A percentile compares a stretch with the other conserved stretches of the same genome.
phyloP scores from a whole-genome alignment of 2,797 vertebrate genomes.

The Chelon auratus region DNA sequence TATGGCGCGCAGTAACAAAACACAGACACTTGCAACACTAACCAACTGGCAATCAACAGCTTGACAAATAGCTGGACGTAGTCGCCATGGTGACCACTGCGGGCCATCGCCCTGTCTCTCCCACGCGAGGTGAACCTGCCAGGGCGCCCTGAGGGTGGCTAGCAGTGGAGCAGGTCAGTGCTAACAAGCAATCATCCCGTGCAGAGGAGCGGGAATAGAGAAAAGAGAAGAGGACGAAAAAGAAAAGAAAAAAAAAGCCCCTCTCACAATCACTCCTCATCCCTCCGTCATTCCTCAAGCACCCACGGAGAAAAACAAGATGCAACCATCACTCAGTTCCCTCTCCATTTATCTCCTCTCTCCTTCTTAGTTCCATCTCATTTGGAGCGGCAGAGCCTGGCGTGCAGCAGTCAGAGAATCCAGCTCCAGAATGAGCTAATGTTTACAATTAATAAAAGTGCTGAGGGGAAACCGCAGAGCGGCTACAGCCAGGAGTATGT shows the following conservation, averaged over 20 bases:
- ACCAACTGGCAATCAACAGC: slow-evolving; percentile 57
- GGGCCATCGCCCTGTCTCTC: slow-evolving; percentile 64
- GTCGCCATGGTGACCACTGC: slow-evolving; percentile 60
- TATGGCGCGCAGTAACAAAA: slow-evolving; percentile 51
- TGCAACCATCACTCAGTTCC: slow-evolving; percentile 31
- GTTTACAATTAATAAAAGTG: slow-evolving; percentile 77
- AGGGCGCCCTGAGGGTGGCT: slow-evolving; percentile 64
- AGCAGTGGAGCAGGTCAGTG: slow-evolving; percentile 72
- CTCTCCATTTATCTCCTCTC: slow-evolving; percentile 2
- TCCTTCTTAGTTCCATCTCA: slow-evolving; percentile 38
- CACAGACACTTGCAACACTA: slow-evolving; percentile 55
- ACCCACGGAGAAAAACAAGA: slow-evolving; percentile 67
- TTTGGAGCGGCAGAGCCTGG: slow-evolving; percentile 52
- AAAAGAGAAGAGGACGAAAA: slow-evolving; percentile 55
- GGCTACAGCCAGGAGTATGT: slow-evolving; percentile 54
- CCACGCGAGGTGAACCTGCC: slow-evolving; percentile 70
- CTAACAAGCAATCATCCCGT: slow-evolving; percentile 74
- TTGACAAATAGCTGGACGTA: slow-evolving; percentile 55
- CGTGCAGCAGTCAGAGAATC: slow-evolving; percentile 38
- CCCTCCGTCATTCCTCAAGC: slow-evolving; percentile 65
- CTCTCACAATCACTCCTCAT: slow-evolving; percentile 55
- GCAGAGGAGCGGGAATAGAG: slow-evolving; percentile 52
- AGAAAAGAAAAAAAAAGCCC: slow-evolving; percentile 47
- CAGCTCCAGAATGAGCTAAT: slow-evolving; percentile 72
- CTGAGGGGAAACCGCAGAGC: slow-evolving; percentile 62